Conservation (phyloP, 1,140 invertebrate genomes). For the Tetragnatha versicolor region DNA sequence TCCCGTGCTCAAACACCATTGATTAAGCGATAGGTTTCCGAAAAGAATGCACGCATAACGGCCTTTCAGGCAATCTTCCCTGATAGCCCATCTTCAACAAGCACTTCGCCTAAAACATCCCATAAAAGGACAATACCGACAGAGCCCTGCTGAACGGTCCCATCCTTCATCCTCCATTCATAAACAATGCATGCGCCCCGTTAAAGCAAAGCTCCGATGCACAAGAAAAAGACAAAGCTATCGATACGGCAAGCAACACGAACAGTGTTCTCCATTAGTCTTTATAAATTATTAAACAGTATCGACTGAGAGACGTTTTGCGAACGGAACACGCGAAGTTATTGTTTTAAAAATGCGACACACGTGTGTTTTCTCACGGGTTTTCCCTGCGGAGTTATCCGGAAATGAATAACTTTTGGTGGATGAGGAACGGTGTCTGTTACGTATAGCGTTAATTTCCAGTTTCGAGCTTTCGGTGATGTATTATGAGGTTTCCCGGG, state of each 20-base stretch:
- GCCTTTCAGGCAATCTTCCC: not conserved
- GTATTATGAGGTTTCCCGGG: no score
- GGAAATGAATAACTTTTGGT: no score
- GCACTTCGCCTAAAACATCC: not conserved
- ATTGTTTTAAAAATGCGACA: conserved; percentile 18
- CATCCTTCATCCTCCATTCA: not conserved
- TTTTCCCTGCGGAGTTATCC: not conserved
- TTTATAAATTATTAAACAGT: conserved; percentile 43
- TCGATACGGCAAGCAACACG: not conserved
- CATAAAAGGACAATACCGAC: not conserved
- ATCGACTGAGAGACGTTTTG: conserved; percentile 13
- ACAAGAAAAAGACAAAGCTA: conserved; percentile 8
- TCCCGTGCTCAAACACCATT: no score
- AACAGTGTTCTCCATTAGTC: conserved; percentile 9
- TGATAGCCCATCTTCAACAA: not conserved
- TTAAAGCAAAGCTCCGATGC: not conserved
- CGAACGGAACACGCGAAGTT: not conserved
- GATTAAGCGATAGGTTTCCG: no score
- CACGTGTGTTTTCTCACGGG: not conserved
- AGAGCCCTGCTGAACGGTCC: not conserved
- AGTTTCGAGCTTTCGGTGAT: no score
- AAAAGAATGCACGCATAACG: not conserved
- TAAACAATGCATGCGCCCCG: conserved; percentile 12
- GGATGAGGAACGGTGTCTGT: no score
- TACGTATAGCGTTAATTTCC: no score